phyloP scores from a whole-genome alignment of 2,113 vertebrate species.

The Australoheros scitulus region DNA sequence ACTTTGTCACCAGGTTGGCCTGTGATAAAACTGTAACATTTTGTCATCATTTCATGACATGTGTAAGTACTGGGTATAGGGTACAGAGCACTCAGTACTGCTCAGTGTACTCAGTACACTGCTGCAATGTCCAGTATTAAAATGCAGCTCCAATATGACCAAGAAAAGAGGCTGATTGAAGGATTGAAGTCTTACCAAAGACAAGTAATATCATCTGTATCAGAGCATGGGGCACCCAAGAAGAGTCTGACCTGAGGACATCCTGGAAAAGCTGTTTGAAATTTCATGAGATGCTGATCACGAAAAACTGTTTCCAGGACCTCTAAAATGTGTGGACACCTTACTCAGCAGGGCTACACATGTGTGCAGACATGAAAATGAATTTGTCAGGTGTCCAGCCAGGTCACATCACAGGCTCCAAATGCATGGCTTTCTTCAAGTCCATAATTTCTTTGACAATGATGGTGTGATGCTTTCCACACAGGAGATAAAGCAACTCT shows the following conservation, averaged over 20 bases:
- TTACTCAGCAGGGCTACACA: not conserved
- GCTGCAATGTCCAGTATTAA: too few relatives aligned
- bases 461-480: conserved; percentile 41
- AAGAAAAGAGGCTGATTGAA: too few relatives aligned
- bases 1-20: not conserved
- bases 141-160: too few relatives aligned
- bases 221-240: too few relatives aligned
- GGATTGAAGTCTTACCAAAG: too few relatives aligned
- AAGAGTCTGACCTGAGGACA: too few relatives aligned
- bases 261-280: not conserved
- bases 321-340: not conserved
- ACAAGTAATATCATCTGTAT: too few relatives aligned
- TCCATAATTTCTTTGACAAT: not conserved
- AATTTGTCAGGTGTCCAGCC: conserved; percentile 19
- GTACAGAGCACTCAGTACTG: too few relatives aligned
- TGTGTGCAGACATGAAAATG: not conserved
- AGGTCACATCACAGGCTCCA: conserved; percentile 45
- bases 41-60: not conserved
- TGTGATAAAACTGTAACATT: not conserved
- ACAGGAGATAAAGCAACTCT: conserved; percentile 36
- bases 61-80: too few relatives aligned
- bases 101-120: too few relatives aligned
- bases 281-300: not conserved
- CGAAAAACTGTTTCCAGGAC: not conserved
- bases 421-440: conserved; percentile 42